A percentile compares a stretch with the other conserved stretches of the same genome.
phyloP scores from a whole-genome alignment of 2,113 vertebrate species.

The Oryzias melastigma region DNA sequence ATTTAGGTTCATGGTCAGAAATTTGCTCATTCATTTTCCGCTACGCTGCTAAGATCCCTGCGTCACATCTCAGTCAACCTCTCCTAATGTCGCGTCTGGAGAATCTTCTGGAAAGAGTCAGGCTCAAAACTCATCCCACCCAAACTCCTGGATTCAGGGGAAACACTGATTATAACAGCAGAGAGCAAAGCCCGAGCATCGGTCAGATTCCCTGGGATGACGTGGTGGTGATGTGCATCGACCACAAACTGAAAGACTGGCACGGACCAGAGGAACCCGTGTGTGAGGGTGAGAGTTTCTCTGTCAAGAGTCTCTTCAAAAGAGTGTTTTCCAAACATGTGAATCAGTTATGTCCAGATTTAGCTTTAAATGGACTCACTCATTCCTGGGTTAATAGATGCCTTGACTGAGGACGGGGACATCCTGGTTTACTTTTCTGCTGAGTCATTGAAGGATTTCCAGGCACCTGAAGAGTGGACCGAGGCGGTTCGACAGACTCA shows the following conservation, averaged over 20 bases:
- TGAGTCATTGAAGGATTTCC: conserved; percentile 79
- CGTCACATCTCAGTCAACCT: conserved; percentile 76
- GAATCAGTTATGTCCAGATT: neutral
- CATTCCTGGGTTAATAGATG: conserved; percentile 69
- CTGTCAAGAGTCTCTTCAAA: neutral
- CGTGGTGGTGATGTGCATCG: conserved; percentile 84
- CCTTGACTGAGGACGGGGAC: conserved; percentile 85
- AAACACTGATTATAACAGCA: conserved; percentile 37
- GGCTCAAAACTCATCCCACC: conserved; percentile 5
- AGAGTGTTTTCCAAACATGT: neutral
- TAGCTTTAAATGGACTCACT: neutral
- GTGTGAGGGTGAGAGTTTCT: conserved; percentile 72
- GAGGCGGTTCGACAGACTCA: conserved; percentile 79
- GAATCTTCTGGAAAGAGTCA: conserved; percentile 81
- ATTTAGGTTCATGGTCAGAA: conserved; percentile 83
- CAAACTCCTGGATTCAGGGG: neutral
- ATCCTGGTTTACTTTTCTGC: conserved; percentile 86
- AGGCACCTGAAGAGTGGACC: conserved; percentile 81
- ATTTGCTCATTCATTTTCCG: conserved; percentile 81
- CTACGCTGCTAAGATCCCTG: conserved; percentile 83
- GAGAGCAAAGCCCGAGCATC: conserved; percentile 1
- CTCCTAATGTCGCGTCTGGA: conserved; percentile 88
- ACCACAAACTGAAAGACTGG: conserved; percentile 93
- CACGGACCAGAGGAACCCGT: conserved; percentile 70
- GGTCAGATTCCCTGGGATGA: conserved; percentile 86